Evolutionary conservation across 64 coral and sea anemone genomes (phyloP).

Genomic region (Anthopleura sola): DNA sequence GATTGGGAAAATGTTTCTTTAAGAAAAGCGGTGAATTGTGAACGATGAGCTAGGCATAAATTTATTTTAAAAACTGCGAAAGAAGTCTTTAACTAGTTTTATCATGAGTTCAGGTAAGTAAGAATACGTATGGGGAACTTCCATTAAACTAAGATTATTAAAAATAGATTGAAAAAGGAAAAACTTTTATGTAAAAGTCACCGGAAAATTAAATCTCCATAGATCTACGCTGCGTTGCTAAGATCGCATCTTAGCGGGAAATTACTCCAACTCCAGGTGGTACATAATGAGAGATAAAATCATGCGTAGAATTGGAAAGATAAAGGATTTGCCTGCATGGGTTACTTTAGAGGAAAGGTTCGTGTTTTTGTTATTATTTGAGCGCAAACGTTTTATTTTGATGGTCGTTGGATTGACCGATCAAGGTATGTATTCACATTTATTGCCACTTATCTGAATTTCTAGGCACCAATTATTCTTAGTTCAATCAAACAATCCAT

Average conservation of each 20-base stretch:
- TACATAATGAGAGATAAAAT: background rate
- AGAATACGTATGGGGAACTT: too few species aligned
- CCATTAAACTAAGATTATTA: too few species aligned
- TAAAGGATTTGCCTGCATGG: background rate
- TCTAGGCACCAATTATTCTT: too few species aligned
- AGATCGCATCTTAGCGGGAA: background rate
- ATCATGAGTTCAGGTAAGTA: too few species aligned
- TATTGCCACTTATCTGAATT: too few species aligned
- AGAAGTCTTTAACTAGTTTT: too few species aligned
- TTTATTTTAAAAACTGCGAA: too few species aligned
- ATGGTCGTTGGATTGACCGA: background rate
- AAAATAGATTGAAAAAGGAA: too few species aligned
- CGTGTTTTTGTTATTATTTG: background rate
- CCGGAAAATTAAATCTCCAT: background rate
- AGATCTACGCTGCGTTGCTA: background rate
- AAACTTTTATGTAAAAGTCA: background rate
- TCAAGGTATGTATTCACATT: background rate
- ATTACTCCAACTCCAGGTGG: background rate
- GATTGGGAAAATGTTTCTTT: too few species aligned
- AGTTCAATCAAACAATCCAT: too few species aligned
- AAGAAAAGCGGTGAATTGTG: too few species aligned
- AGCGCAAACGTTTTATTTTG: background rate
- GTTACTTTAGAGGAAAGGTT: background rate
- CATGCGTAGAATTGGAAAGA: background rate
- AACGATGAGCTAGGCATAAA: too few species aligned